Conservation (phyloP, 2,113 vertebrate genomes). For the Phainopepla nitens region DNA sequence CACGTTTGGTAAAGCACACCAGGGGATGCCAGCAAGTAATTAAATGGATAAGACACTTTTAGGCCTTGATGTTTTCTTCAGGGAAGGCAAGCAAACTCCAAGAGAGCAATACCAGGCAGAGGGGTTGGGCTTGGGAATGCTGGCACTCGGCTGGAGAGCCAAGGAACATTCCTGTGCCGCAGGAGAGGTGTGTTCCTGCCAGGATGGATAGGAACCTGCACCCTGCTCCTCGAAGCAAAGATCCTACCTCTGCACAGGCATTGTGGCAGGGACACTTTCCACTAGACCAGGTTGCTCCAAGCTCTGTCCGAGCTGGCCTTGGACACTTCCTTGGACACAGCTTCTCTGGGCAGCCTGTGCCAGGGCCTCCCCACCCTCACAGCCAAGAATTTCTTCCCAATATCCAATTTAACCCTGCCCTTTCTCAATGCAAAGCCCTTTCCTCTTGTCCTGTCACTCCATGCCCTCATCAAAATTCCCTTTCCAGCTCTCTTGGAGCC, state of each 20-base stretch:
- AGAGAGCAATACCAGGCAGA: not conserved
- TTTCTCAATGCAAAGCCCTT: not conserved
- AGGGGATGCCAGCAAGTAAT: not conserved
- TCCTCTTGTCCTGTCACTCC: not conserved
- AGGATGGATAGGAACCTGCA: not conserved
- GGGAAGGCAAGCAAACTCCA: not conserved
- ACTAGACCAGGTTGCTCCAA: not conserved
- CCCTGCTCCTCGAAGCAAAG: not conserved
- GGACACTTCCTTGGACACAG: not conserved
- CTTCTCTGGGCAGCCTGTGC: not conserved
- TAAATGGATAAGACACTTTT: not conserved
- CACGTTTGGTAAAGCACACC: not conserved
- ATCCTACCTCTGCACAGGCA: not conserved
- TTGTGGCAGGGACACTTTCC: not conserved
- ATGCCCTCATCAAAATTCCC: not conserved
- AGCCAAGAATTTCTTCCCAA: not conserved
- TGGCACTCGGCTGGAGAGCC: rapidly evolving
- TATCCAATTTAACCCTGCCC: not conserved
- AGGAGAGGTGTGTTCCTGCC: not conserved
- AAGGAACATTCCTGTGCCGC: no score
- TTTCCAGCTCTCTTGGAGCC: not conserved
- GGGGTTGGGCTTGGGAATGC: rapidly evolving
- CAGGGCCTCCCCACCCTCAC: not conserved
- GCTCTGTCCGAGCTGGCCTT: not conserved
- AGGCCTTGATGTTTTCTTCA: rapidly evolving